phyloP scores from a whole-genome alignment of 2,888 invertebrate genomes.

The Tipula lateralis region DNA sequence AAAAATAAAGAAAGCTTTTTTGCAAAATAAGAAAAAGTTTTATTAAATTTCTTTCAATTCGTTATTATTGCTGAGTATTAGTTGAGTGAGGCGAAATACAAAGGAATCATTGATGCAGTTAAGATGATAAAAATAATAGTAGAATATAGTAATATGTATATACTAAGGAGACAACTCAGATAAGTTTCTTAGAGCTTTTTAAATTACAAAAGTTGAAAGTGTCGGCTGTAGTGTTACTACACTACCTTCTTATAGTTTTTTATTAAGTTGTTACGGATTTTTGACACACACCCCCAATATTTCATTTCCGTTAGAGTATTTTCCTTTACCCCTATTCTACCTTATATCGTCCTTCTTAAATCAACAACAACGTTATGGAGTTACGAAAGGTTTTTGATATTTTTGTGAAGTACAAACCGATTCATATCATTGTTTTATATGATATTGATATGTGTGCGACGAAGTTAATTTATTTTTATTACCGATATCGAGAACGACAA shows the following conservation, averaged over 20 bases:
- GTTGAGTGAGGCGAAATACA: neutral
- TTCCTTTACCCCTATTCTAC: neutral
- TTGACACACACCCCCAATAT: neutral
- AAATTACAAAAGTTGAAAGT: neutral
- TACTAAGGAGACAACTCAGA: neutral
- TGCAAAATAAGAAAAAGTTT: neutral
- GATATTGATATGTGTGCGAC: neutral
- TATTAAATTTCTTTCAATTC: constrained; percentile 11
- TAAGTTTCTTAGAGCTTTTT: neutral
- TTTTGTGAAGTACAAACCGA: neutral
- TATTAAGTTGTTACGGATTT: neutral
- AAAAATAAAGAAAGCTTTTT: neutral
- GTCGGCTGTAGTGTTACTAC: neutral
- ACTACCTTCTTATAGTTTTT: neutral
- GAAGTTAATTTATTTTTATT: constrained; percentile 6
- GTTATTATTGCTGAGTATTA: neutral
- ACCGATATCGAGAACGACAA: neutral
- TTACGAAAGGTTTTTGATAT: neutral
- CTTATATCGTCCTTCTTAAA: neutral
- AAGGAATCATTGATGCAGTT: neutral
- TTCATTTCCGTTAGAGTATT: neutral
- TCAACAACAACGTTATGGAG: neutral
- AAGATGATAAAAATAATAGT: neutral
- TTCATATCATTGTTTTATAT: neutral
- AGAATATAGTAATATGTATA: neutral